Evolutionary conservation across 2,113 vertebrate genomes (phyloP).

Genomic region (Hippolais icterina): DNA sequence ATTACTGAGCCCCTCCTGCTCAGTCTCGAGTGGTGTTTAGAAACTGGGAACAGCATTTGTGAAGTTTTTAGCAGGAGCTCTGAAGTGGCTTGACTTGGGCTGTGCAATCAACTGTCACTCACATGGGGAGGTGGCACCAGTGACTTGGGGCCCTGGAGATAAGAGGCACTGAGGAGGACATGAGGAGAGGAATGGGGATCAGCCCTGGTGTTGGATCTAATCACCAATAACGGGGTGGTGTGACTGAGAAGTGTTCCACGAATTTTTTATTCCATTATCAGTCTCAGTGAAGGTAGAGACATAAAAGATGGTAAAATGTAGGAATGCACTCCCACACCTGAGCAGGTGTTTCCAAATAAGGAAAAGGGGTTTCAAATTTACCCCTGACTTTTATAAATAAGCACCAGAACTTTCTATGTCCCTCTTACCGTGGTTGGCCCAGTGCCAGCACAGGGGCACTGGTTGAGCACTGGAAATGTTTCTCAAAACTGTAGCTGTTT

Average conservation of each 20-base stretch:
- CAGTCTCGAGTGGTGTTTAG: background rate
- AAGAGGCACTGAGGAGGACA: background rate
- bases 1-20: background rate
- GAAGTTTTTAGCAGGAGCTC: background rate
- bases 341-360: background rate
- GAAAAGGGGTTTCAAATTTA: no score
- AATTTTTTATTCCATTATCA: background rate
- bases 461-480: no score
- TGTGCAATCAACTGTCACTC: background rate
- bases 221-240: background rate
- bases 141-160: background rate
- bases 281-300: background rate
- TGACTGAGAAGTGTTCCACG: background rate
- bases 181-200: rapidly evolving
- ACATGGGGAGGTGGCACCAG: background rate
- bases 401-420: no score
- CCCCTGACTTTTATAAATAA: no score
- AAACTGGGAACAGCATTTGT: background rate
- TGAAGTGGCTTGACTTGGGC: background rate
- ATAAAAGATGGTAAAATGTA: background rate
- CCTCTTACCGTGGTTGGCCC: no score
- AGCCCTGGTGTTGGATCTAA: background rate
- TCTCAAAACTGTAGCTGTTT: no score
- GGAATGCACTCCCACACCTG: background rate
- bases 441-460: no score